phyloP scores from a whole-genome alignment of 2,888 invertebrate species.

The Phengaris arion region DNA sequence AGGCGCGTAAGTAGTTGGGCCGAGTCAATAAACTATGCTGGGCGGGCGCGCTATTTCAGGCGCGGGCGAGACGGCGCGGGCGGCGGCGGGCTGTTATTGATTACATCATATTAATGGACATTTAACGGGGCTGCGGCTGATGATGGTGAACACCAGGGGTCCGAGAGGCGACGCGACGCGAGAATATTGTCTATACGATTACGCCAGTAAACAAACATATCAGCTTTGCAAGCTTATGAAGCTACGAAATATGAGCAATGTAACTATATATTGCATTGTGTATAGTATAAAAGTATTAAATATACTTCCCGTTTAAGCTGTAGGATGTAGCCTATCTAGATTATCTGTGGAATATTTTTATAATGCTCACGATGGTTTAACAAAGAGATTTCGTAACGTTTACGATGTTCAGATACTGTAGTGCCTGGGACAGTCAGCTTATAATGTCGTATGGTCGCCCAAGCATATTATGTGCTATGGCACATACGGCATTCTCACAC shows the following conservation, averaged over 20 bases:
- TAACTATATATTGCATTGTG: too few species aligned
- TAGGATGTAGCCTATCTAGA: neutral
- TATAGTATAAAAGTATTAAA: too few species aligned
- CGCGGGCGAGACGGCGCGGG: constrained; percentile 62
- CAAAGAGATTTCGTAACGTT: neutral
- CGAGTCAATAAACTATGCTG: constrained; percentile 75
- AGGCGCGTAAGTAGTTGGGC: neutral
- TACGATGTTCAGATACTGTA: neutral
- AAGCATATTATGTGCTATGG: too few species aligned
- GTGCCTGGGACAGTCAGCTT: too few species aligned
- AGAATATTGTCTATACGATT: too few species aligned
- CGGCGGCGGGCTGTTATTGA: constrained; percentile 55
- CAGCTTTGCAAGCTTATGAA: too few species aligned
- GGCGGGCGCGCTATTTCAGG: constrained; percentile 71
- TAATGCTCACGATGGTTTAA: neutral
- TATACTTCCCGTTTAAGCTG: neutral
- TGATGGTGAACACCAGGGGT: neutral
- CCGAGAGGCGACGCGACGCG: too few species aligned
- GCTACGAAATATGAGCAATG: too few species aligned
- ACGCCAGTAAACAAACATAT: too few species aligned
- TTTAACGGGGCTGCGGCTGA: constrained; percentile 7
- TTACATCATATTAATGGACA: constrained; percentile 30
- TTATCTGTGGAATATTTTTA: neutral
- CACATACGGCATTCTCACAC: too few species aligned
- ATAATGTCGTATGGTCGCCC: too few species aligned